A percentile compares a stretch with the other conserved stretches of the same genome.
Conservation (phyloP, 1,140 invertebrate species). For the Cecropterus lyciades region DNA sequence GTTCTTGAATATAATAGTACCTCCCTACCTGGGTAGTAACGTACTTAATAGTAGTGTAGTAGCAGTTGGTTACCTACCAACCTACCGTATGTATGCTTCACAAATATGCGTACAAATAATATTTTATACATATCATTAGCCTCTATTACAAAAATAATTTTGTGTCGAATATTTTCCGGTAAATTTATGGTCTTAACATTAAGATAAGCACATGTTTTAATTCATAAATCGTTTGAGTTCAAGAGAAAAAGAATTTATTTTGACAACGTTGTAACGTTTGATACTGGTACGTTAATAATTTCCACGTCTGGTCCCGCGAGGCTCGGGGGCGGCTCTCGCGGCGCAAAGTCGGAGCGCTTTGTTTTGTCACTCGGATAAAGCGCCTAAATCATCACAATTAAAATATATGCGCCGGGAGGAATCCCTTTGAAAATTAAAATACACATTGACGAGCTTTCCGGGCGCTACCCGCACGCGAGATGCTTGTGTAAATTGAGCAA, state of each 20-base stretch:
- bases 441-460: conserved; percentile 23
- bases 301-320: not conserved
- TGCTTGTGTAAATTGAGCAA: not conserved
- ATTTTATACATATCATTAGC: no score
- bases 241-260: conserved; percentile 7
- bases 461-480: not conserved
- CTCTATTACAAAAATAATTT: not conserved
- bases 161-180: not conserved
- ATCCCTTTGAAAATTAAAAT: conserved; percentile 66
- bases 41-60: no score
- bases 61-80: no score
- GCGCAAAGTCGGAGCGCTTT: conserved; percentile 36
- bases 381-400: conserved; percentile 71
- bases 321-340: conserved; percentile 2
- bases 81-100: no score
- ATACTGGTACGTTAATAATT: conserved; percentile 10
- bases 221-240: conserved; percentile 14
- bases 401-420: conserved; percentile 59
- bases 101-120: no score
- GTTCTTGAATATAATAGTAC: no score
- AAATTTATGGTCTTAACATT: conserved; percentile 2
- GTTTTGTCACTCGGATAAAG: conserved; percentile 55
- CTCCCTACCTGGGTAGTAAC: no score
- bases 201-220: not conserved
- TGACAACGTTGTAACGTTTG: conserved; percentile 10